Evolutionary conservation across 2,888 invertebrate species (phyloP), one percentile per base, ranked within the genome.

Genomic region (Ornithoptera priamus): DNA sequence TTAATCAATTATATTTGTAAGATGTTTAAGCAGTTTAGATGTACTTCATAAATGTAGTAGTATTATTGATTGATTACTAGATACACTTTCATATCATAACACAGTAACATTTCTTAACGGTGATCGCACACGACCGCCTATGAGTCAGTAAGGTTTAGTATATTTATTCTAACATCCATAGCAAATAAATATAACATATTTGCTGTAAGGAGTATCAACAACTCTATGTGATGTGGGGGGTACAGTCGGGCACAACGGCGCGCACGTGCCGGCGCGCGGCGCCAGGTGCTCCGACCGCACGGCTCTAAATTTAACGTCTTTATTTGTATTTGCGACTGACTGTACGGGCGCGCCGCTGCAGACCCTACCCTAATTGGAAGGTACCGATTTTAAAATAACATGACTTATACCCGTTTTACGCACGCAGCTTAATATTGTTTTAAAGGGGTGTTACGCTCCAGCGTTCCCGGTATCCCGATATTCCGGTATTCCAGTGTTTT

Each of bases 301-400:
- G 82, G 78, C 87, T 87, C 92, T 92, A 92, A 90, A 92, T 92
- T 90, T 91, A 92, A 87, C 90, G 83, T 90, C 89, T 91, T 90
- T 91, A 92, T 91, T 90, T 89, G 87, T 90, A 84, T 89, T 87
- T 80, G 81, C 76, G 89, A 88, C 85, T 87, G 89, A 88, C 85
- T 87, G 88, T 90, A 88, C 88, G 77, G 68, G 73, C 75, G 79
- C 10, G 39, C 78, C 80, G 78, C 80, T 76, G 81, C 81, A 74
- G 80, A 81, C 76, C 75, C 75, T 80, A 77, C 83, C 79, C 80
- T 85, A 85, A 86, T 84, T 84, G 85, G 83, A 80, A 85, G 80
- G 79, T 83, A 78, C 79, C 78, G 76, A 85, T 84, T 86, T 85
- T 84, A 84, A 85, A 87, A 84, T 85, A 82, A 83, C 83, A 76